phyloP scores from a whole-genome alignment of 2,888 invertebrate genomes.

The Pristionchus maxplancki region DNA sequence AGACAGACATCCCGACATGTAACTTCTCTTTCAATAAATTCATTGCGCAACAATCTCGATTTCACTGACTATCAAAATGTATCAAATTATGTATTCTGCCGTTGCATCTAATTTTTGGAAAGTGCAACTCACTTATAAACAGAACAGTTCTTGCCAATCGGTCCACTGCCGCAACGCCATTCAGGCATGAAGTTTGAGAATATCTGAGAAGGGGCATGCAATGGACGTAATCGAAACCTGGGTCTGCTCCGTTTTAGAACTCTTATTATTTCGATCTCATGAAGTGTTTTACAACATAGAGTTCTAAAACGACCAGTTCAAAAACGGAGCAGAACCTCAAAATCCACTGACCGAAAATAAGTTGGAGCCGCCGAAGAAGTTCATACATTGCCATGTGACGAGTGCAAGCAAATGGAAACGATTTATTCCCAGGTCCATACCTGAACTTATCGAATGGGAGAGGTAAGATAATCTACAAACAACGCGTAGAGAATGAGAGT shows the following conservation, averaged over 20 bases:
- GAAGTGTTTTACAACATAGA: too few relatives aligned
- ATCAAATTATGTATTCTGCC: too few relatives aligned
- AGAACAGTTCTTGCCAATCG: not conserved
- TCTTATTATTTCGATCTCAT: too few relatives aligned
- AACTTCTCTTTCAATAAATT: too few relatives aligned
- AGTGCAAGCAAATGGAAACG: not conserved
- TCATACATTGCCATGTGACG: not conserved
- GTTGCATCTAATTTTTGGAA: too few relatives aligned
- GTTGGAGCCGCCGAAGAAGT: conserved; percentile 10
- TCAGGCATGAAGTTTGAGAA: conserved; percentile 37
- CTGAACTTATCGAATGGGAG: not conserved
- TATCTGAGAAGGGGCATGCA: not conserved
- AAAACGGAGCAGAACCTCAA: too few relatives aligned
- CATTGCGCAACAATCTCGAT: too few relatives aligned
- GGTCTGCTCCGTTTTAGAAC: too few relatives aligned
- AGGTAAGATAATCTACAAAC: not conserved
- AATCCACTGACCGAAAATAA: not conserved
- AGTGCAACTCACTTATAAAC: not conserved
- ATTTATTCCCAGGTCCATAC: not conserved
- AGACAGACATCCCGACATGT: too few relatives aligned
- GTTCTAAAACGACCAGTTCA: too few relatives aligned
- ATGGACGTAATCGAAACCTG: too few relatives aligned
- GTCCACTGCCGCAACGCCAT: not conserved
- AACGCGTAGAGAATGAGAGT: not conserved
- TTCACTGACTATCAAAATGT: too few relatives aligned